Evolutionary conservation across 2,113 vertebrate species (phyloP).

Genomic region (Stegastes partitus): DNA sequence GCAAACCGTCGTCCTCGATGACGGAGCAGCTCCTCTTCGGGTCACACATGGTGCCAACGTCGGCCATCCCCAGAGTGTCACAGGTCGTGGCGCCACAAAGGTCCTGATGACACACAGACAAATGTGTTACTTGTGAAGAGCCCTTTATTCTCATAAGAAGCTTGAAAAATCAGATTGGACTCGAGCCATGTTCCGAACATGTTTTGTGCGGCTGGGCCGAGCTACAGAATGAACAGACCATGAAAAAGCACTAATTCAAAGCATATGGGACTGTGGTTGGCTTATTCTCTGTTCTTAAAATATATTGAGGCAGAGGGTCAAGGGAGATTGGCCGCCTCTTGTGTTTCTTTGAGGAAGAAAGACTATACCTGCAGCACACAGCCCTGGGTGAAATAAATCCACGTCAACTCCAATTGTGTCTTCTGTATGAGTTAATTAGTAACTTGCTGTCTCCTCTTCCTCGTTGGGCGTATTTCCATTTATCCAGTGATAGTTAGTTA

Average conservation of each 20-base stretch:
- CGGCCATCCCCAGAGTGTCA: slow-evolving; percentile 96
- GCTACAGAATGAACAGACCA: slow-evolving; percentile 23
- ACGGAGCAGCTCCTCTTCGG: slow-evolving; percentile 97
- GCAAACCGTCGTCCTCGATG: slow-evolving; percentile 96
- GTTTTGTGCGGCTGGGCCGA: slow-evolving; percentile 11
- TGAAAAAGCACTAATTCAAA: slow-evolving; percentile 47
- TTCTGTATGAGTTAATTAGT: neutral
- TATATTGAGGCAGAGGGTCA: slow-evolving; percentile 19
- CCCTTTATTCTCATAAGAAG: neutral
- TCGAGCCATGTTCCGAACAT: slow-evolving; percentile 4
- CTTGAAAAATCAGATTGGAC: slow-evolving; percentile 9
- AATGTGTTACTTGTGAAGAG: neutral
- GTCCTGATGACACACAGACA: slow-evolving; percentile 83
- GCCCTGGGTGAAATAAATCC: slow-evolving; percentile 2
- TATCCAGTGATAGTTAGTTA: neutral
- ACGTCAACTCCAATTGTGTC: neutral
- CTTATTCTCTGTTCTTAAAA: slow-evolving; percentile 47
- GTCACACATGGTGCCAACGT: slow-evolving; percentile 98
- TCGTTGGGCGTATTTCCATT: neutral
- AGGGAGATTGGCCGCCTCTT: slow-evolving; percentile 29
- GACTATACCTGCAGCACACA: slow-evolving; percentile 26
- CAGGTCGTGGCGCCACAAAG: slow-evolving; percentile 96
- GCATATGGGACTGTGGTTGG: slow-evolving; percentile 40
- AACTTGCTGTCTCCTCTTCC: neutral
- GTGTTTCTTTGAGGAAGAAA: slow-evolving; percentile 41